phyloP scores from a whole-genome alignment of 2,113 vertebrate species.

The Phyllostomus hastatus region DNA sequence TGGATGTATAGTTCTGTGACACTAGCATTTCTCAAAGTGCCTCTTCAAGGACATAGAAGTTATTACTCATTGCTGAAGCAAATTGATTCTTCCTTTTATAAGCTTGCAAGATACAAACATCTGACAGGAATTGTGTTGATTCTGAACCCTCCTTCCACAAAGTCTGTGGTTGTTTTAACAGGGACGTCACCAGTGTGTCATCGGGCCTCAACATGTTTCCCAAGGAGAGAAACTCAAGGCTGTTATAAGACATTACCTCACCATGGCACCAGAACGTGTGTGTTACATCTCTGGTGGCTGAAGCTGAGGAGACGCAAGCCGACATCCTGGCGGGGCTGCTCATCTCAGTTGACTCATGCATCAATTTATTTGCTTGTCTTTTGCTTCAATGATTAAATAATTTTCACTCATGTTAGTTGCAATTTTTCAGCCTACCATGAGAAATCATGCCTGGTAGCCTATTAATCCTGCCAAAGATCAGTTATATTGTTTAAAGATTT shows the following conservation, averaged over 20 bases:
- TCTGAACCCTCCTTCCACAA: constrained; percentile 52
- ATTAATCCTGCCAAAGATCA: constrained; percentile 51
- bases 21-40: constrained; percentile 73
- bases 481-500: constrained; percentile 50
- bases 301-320: neutral
- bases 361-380: constrained; percentile 46
- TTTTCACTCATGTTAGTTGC: constrained; percentile 47
- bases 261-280: neutral
- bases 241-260: constrained; percentile 44
- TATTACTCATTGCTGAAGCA: constrained; percentile 72
- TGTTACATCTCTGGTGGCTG: neutral
- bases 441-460: constrained; percentile 27
- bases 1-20: constrained; percentile 44
- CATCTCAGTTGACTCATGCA: constrained; percentile 49
- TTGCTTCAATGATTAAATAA: constrained; percentile 51
- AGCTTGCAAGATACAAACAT: constrained; percentile 60
- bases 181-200: constrained; percentile 57
- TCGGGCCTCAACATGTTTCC: constrained; percentile 41
- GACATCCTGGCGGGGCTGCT: neutral
- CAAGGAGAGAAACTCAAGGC: constrained; percentile 51
- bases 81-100: constrained; percentile 77
- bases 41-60: constrained; percentile 76
- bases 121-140: constrained; percentile 71
- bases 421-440: constrained; percentile 64
- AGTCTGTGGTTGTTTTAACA: constrained; percentile 65